These are phyloP conservation scores for Pecten maximus DNA, from an alignment of 2,888 invertebrate genomes.

Conservation along the genomic window DNA sequence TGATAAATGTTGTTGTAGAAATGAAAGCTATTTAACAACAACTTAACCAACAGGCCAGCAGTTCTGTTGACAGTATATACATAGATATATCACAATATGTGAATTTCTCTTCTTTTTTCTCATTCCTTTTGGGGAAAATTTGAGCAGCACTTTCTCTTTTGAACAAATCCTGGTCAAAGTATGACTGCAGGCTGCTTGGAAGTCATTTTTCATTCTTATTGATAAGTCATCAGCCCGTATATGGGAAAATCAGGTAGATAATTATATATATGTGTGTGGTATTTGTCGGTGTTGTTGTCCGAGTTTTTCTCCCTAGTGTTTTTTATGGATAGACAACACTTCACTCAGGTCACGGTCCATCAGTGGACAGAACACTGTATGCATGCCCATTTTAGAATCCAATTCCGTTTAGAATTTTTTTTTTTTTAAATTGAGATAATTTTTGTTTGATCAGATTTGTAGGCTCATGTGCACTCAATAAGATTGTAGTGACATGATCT, in stretches of 20 bases:
- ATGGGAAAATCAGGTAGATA: not conserved
- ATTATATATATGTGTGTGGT: not conserved
- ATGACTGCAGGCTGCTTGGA: not conserved
- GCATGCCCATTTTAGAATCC: not conserved
- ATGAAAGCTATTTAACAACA: not conserved
- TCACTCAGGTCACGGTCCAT: not conserved
- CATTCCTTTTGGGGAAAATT: not conserved
- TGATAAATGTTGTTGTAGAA: not conserved
- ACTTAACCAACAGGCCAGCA: not conserved
- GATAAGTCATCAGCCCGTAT: not conserved
- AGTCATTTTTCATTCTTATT: not conserved
- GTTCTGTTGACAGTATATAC: not conserved
- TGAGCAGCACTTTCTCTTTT: not conserved
- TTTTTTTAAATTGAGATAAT: not conserved
- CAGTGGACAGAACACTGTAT: not conserved
- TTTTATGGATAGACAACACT: slow-evolving; percentile 29
- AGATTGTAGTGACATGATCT: not conserved
- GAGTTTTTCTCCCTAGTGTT: not conserved
- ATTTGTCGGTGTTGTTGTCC: not conserved
- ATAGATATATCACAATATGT: not conserved
- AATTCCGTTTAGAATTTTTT: not conserved
- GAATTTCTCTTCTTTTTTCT: not conserved
- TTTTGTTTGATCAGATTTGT: not conserved
- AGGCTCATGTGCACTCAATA: not conserved
- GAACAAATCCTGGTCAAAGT: not conserved